Evolutionary conservation across 2,888 invertebrate genomes (phyloP).

Genomic region (Neoascia interrupta): DNA sequence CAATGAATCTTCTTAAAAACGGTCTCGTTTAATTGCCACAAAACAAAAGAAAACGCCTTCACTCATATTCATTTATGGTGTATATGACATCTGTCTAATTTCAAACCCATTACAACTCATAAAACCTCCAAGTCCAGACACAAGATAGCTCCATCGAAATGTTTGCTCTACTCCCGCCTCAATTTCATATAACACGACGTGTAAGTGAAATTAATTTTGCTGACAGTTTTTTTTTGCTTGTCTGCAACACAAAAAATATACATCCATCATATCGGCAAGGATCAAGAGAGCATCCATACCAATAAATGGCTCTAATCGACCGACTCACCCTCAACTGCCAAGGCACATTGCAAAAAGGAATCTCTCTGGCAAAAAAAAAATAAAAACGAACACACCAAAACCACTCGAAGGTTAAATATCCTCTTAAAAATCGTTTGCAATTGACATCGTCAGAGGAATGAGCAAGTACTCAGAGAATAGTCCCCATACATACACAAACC

Average conservation of each 20-base stretch:
- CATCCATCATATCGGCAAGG: conserved; percentile 2
- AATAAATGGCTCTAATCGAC: conserved; percentile 52
- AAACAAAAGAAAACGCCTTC: too few species aligned
- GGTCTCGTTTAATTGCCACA: too few species aligned
- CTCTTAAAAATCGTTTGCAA: conserved; percentile 59
- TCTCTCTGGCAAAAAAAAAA: conserved; percentile 1
- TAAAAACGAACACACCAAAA: too few species aligned
- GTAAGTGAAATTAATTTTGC: conserved; percentile 12
- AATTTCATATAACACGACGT: too few species aligned
- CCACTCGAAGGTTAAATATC: conserved; percentile 54
- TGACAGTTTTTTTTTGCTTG: conserved; percentile 29
- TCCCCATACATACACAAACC: neutral
- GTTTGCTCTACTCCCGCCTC: too few species aligned
- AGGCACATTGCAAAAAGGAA: neutral
- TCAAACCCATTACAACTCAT: too few species aligned
- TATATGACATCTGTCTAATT: too few species aligned
- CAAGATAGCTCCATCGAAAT: too few species aligned
- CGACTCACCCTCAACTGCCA: neutral
- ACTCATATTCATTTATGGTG: too few species aligned
- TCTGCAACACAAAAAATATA: too few species aligned
- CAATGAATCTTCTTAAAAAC: too few species aligned
- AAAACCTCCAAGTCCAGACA: too few species aligned
- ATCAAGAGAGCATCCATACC: conserved; percentile 26
- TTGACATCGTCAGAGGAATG: conserved; percentile 49
- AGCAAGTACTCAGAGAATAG: conserved; percentile 12